Base-by-base conservation (phyloP, 2,113 vertebrate genomes). In the Cynoglossus semilaevis region DNA sequence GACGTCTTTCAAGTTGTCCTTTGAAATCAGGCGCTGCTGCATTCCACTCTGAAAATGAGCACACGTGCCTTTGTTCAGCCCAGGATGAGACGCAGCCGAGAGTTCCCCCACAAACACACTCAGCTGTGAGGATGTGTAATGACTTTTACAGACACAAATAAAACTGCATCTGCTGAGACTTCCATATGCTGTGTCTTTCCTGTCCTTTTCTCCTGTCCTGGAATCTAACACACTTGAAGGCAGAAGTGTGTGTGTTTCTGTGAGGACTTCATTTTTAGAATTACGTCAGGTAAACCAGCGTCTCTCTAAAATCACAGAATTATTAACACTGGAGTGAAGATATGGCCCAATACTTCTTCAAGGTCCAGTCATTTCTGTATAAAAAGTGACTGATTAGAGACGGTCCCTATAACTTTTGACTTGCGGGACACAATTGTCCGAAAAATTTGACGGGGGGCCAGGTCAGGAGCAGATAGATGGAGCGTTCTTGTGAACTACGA, bases 61-160 rank as follows among this genome's bases (percentile, higher is more conserved):
- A 63, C 74, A 72, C 79, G 78, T 68, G 74, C 63, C 79, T 84
- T 84, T 86, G 79, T 80, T 79, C 76, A 54, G 72, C 73, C 43
- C 18, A 11, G 60, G 62, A 58, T 6, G 43, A 66, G 61, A 76
- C 76, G 63, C 80, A 81, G 74, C 64, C 37, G 52, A 12, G 9
- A 50, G 69, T 62, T 72, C 67, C 74, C 70, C 41, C 69, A 74
- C 63, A 50, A 50, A 14, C 58, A 15, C 40, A 15, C 40, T 14
- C 14, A 13, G 10, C 38, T 72, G 76, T 75, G 70, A 62, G 80
- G 79, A 75, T 70, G 15, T 15, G 56, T 74, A 76, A 80, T 80
- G 67, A 79, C 68, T 79, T 76, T 70, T 73, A 74, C 72, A 80
- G 70, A 79, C 63, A 67, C 60, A 68, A 72, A 65, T 74, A 81